Percentiles rank a stretch among this genome's conserved stretches.
Evolutionary conservation across 2,113 vertebrate genomes (phyloP).

Genomic region (Pyxicephalus adspersus): DNA sequence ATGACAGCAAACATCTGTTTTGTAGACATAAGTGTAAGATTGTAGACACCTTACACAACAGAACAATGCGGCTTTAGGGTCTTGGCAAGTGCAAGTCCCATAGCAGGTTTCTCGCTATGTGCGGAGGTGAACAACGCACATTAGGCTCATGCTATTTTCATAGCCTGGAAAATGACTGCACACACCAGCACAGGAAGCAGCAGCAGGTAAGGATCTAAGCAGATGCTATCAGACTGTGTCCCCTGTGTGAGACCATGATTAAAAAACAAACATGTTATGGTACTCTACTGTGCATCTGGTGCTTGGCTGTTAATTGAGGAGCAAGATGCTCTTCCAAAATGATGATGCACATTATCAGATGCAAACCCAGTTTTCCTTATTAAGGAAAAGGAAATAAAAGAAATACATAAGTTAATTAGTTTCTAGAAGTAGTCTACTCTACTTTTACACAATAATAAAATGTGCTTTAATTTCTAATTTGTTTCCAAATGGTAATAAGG

Average conservation of each 20-base stretch:
- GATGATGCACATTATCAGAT: conserved; percentile 29
- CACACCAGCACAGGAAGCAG: neutral
- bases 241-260: conserved; percentile 43
- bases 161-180: neutral
- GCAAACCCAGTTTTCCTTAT: conserved; percentile 9
- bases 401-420: neutral
- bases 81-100: neutral
- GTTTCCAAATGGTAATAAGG: no score
- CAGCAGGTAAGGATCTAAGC: conserved; percentile 40
- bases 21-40: neutral
- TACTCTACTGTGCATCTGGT: conserved; percentile 31
- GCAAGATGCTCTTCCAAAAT: conserved; percentile 39
- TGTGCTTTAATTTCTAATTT: no score
- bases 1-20: neutral
- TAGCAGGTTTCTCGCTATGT: neutral
- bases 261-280: conserved; percentile 51
- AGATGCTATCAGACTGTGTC: conserved; percentile 37
- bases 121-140: neutral
- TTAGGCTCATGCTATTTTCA: conserved; percentile 2
- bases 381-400: neutral
- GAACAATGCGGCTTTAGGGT: neutral
- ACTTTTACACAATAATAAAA: no score
- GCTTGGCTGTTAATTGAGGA: conserved; percentile 46
- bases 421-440: no score
- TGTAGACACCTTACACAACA: neutral